Evolutionary conservation across 2,888 invertebrate genomes (phyloP).

Genomic region (Andricus curvator): DNA sequence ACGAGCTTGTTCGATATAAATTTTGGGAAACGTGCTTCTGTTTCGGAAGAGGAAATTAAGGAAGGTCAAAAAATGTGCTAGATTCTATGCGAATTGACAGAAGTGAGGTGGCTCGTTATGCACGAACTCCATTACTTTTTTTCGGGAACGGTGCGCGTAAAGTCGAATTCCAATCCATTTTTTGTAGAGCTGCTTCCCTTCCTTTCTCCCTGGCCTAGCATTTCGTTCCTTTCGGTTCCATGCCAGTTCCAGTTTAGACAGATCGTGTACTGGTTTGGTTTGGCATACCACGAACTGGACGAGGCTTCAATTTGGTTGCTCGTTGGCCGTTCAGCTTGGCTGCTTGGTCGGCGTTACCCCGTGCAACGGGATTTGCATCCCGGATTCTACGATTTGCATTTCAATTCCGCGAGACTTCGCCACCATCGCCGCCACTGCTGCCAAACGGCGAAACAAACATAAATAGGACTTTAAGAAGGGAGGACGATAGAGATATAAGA

Average conservation of each 20-base stretch:
- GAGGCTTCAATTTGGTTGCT: slow-evolving; percentile 52
- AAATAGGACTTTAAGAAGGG: slow-evolving; percentile 67
- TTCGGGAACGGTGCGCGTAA: slow-evolving; percentile 68
- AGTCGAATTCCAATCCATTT: slow-evolving; percentile 75
- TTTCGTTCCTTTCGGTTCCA: slow-evolving; percentile 61
- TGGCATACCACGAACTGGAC: slow-evolving; percentile 53
- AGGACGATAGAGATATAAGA: slow-evolving; percentile 27
- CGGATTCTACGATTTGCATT: slow-evolving; percentile 77
- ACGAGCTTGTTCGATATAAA: slow-evolving; percentile 37
- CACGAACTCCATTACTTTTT: slow-evolving; percentile 73
- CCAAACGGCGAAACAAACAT: slow-evolving; percentile 75
- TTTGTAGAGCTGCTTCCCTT: slow-evolving; percentile 61
- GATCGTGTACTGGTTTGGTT: slow-evolving; percentile 1
- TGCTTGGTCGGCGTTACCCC: slow-evolving; percentile 69
- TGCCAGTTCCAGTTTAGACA: slow-evolving; percentile 55
- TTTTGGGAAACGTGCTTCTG: slow-evolving; percentile 35
- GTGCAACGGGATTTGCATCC: slow-evolving; percentile 77
- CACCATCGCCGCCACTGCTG: slow-evolving; percentile 65
- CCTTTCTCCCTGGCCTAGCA: slow-evolving; percentile 43
- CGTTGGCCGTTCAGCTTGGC: slow-evolving; percentile 60
- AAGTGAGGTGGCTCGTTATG: slow-evolving; percentile 66
- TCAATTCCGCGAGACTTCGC: slow-evolving; percentile 75
- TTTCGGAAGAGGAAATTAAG: slow-evolving; percentile 12
- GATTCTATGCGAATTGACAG: neutral
- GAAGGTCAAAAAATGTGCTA: slow-evolving; percentile 48